Evolutionary conservation across 2,113 vertebrate genomes (phyloP).

Genomic region (Polypterus bichir): DNA sequence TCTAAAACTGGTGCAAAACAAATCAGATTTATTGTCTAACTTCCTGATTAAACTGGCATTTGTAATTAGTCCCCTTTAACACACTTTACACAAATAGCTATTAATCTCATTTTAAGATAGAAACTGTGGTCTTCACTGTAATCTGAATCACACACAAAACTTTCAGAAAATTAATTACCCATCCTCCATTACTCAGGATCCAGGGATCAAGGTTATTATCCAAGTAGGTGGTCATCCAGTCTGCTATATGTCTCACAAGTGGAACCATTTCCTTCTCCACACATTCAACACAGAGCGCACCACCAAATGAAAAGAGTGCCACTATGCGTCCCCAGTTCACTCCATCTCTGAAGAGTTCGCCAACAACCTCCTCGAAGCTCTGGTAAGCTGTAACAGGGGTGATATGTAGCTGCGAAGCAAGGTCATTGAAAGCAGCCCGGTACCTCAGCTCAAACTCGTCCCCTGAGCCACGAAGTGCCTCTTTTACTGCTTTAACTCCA

Average conservation of each 20-base stretch:
- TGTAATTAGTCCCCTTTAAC: too few relatives aligned
- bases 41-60: too few relatives aligned
- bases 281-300: slow-evolving; percentile 88
- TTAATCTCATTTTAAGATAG: too few relatives aligned
- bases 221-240: slow-evolving; percentile 94
- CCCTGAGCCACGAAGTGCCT: slow-evolving; percentile 73
- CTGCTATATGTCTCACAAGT: slow-evolving; percentile 73
- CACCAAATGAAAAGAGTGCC: slow-evolving; percentile 91
- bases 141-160: too few relatives aligned
- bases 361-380: slow-evolving; percentile 93
- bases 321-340: slow-evolving; percentile 97
- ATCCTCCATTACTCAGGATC: slow-evolving; percentile 91
- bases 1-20: too few relatives aligned
- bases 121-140: too few relatives aligned
- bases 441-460: slow-evolving; percentile 96
- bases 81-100: too few relatives aligned
- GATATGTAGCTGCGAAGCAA: slow-evolving; percentile 92
- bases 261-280: slow-evolving; percentile 94
- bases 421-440: slow-evolving; percentile 79
- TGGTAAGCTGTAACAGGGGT: slow-evolving; percentile 84
- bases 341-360: slow-evolving; percentile 91
- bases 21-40: too few relatives aligned
- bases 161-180: slow-evolving; percentile 53
- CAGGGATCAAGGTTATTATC: slow-evolving; percentile 87
- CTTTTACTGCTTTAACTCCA: slow-evolving; percentile 53